Base-by-base conservation (phyloP, 2,113 vertebrate species). In the Cervus canadensis region DNA sequence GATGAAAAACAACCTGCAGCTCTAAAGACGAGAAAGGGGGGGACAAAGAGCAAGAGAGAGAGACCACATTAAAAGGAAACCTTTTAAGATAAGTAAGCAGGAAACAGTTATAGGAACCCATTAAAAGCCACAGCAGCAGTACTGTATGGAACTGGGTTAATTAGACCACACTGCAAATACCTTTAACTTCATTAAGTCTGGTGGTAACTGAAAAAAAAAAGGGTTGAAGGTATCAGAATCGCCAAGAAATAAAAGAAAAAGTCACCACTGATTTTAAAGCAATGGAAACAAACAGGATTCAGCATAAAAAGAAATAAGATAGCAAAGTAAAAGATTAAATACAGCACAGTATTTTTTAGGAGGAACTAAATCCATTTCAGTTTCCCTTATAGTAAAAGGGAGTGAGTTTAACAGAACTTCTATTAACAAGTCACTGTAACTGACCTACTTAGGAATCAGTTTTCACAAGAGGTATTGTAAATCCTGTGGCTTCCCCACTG, bases 71-170 rank as follows among this genome's bases (percentile, higher is more conserved):
- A 89, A 90, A n/a, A 89, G 8, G 62, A 89, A 96, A 84, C 26
- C 25, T 91, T 93, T 96, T 45, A 40, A 94, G 85, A 93, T 90
- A 64, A 96, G 71, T 90, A 96, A 97, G 95, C 95, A 93, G 95
- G 96, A 97, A 98, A 94, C 84, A 59, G 54, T 86, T 96, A 74
- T 2, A 93, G 54, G 82, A 93, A 94, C 87, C 76, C 62, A 48
- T 64, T 84, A 57, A 83, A 94, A 96, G 57, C 56, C 36, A 48
- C 76, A 11, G 50, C 30, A 76, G 33, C 14, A 67, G 43, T 92
- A 30, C 50, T 84, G 1, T 30, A 19, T 12, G 52, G 52, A 91
- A 76, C 45, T 45, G 8, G 28, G 48, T 87, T 82, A 56, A 87
- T 54, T 26, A 48, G 7, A 52, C 30, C 48, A 60, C 30, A 67